phyloP scores from a whole-genome alignment of 2,888 invertebrate genomes.

The Rhagophthalmus giganteus region DNA sequence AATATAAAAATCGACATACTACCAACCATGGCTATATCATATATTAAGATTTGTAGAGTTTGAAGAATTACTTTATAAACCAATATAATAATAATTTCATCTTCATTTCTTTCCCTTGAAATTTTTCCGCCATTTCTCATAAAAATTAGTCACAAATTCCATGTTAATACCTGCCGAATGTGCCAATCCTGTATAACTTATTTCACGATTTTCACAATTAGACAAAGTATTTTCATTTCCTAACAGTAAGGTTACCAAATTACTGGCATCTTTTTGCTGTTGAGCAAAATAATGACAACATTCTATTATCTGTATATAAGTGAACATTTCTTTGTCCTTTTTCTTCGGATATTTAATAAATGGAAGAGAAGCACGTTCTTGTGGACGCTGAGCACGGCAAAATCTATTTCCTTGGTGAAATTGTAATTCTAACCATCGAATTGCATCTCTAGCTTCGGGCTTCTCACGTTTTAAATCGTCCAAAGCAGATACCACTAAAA shows the following conservation, averaged over 20 bases:
- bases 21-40: not conserved
- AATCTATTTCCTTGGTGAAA: conserved; percentile 85
- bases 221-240: conserved; percentile 57
- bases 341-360: conserved; percentile 76
- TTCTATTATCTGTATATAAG: conserved; percentile 80
- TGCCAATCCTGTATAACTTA: conserved; percentile 77
- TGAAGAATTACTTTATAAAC: not conserved
- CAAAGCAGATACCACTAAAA: conserved; percentile 81
- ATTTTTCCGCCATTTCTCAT: conserved; percentile 81
- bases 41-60: not conserved
- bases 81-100: not conserved
- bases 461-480: conserved; percentile 87
- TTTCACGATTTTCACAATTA: conserved; percentile 62
- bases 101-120: conserved; percentile 67
- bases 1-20: not conserved
- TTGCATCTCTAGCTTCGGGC: conserved; percentile 84
- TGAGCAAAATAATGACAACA: conserved; percentile 78
- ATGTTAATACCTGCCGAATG: conserved; percentile 80
- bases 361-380: conserved; percentile 74
- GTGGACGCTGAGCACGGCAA: conserved; percentile 82
- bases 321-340: conserved; percentile 72
- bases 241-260: conserved; percentile 77
- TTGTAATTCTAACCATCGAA: conserved; percentile 90
- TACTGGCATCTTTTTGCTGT: conserved; percentile 60
- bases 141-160: conserved; percentile 81